phyloP scores from a whole-genome alignment of 2,113 vertebrate species.

The Synodontis membranacea region DNA sequence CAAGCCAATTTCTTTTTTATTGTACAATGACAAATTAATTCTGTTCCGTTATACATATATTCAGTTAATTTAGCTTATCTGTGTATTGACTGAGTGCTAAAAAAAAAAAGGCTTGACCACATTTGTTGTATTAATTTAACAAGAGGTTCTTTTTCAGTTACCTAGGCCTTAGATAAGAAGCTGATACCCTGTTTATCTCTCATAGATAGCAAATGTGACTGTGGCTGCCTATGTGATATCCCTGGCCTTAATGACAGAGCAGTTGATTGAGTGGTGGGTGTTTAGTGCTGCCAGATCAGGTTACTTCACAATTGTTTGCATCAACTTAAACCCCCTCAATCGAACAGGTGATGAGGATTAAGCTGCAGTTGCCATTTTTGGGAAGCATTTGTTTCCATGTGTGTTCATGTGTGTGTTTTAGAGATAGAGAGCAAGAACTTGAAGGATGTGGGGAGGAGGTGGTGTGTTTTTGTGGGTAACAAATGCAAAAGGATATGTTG shows the following conservation, averaged over 20 bases:
- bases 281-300: slow-evolving; percentile 57
- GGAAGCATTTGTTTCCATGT: slow-evolving; percentile 30
- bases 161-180: slow-evolving; percentile 55
- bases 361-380: slow-evolving; percentile 60
- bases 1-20: neutral
- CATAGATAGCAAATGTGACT: slow-evolving; percentile 69
- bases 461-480: slow-evolving; percentile 18
- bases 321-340: slow-evolving; percentile 61
- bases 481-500: slow-evolving; percentile 46
- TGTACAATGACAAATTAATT: neutral
- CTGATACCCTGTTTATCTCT: slow-evolving; percentile 50
- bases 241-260: slow-evolving; percentile 58
- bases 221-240: slow-evolving; percentile 64
- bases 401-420: slow-evolving; percentile 41
- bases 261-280: slow-evolving; percentile 61
- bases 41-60: neutral
- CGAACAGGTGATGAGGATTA: slow-evolving; percentile 73
- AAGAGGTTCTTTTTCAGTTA: slow-evolving; percentile 43
- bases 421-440: slow-evolving; percentile 16
- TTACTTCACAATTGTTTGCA: slow-evolving; percentile 70
- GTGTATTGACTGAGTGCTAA: slow-evolving; percentile 60
- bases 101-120: slow-evolving; percentile 35
- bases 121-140: slow-evolving; percentile 41
- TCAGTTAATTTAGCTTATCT: neutral
- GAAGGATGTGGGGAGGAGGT: slow-evolving; percentile 6